Evolutionary conservation across 35 echinoderm and acorn worm genomes (phyloP), one percentile per base, ranked within the genome.

Genomic region (Lytechinus variegatus): DNA sequence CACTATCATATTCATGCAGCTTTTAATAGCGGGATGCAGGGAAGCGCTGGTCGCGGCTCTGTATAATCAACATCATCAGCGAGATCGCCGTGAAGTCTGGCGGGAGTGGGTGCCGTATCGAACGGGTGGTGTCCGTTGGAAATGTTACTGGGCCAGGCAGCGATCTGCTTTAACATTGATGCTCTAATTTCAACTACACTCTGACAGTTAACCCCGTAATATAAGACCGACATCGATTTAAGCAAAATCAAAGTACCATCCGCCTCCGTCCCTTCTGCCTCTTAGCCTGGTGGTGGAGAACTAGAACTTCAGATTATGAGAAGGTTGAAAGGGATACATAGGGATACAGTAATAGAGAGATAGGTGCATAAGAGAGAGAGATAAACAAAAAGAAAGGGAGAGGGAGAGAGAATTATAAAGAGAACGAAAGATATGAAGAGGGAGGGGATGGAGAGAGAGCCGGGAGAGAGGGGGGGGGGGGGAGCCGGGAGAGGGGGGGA

Each of bases 131-230:
- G 88, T 90, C 88, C 92, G 27, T 93, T 57, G 9, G 92, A 93
- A 57, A 93, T 93, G 92, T 93, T 93, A 93, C 54, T 93, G 92
- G 92, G 92, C 9, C 92, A 57, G 28, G 21, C 28, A 10, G n/a
- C 55, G 52, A 54, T 93, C 92, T 7, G n/a, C 92, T 93, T 93
- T 56, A 27, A 8, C 54, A 55, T 93, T 55, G 54, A 93, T 93
- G 52, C 92, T 93, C 92, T 54, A 93, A 55, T 93, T 93, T 54
- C 52, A 93, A 14, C 54, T 33, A 93, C 92, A 93, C 54, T 24
- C 92, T 93, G 92, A 93, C 92, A 93, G 92, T 93, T 93, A 54
- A 93, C 92, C 92, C 92, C 54, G 92, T 93, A 93, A 93, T 57
- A 4, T 27, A 14, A 93, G 53, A 53, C 28, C 53, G 52, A 54